A percentile compares a stretch with the other conserved stretches of the same genome.
Evolutionary conservation across 2,888 invertebrate genomes (phyloP).

Genomic region (Glaucopsyche alexis): DNA sequence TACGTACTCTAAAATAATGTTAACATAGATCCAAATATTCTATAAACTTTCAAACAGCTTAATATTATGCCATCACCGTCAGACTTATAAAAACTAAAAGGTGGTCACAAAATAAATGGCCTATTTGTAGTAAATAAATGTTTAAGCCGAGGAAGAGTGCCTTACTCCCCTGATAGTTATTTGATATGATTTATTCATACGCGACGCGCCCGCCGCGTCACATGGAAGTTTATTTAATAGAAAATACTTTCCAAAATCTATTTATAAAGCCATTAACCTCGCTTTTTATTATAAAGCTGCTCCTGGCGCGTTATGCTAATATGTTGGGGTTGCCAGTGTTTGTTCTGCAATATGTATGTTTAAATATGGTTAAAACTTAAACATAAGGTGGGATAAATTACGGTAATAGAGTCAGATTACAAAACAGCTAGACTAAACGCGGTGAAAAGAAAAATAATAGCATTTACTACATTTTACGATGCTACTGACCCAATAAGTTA

Average conservation of each 20-base stretch:
- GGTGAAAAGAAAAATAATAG: no score
- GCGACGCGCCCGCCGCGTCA: constrained; percentile 59
- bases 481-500: no score
- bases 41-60: no score
- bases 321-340: constrained; percentile 52
- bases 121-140: constrained; percentile 21
- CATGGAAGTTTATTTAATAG: constrained; percentile 78
- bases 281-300: constrained; percentile 67
- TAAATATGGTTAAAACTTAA: no score
- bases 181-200: constrained; percentile 87
- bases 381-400: no score
- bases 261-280: constrained; percentile 75
- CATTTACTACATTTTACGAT: no score
- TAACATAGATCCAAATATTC: no score
- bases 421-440: no score
- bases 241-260: constrained; percentile 75
- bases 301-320: constrained; percentile 70
- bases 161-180: constrained; percentile 82
- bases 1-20: no score
- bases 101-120: constrained; percentile 32
- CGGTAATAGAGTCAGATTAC: no score
- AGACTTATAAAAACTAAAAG: not conserved
- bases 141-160: constrained; percentile 13
- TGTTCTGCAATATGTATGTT: constrained; percentile 39
- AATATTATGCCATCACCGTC: no score